phyloP scores from a whole-genome alignment of 2,797 vertebrate genomes.

The Prionace glauca region DNA sequence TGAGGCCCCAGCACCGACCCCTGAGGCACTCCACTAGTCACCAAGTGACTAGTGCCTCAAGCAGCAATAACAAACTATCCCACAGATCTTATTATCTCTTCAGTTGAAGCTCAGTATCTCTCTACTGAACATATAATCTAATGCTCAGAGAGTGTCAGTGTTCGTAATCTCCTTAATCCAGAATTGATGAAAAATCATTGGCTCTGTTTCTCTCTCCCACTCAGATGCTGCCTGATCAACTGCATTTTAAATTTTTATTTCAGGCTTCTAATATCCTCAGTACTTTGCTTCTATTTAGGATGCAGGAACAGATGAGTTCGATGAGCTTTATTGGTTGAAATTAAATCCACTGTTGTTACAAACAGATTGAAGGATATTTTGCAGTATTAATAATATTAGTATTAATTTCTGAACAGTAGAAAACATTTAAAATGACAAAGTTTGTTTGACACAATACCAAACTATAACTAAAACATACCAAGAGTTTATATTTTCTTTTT shows the following conservation, averaged over 20 bases:
- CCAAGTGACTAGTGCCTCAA: too few relatives aligned
- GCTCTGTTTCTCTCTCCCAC: background rate
- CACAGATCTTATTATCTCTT: background rate
- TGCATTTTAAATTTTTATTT: background rate
- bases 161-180: background rate
- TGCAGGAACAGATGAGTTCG: constrained; percentile 47
- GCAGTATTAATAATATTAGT: background rate
- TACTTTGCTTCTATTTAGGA: constrained; percentile 50
- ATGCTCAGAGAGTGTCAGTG: background rate
- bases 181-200: background rate
- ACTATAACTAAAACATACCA: background rate
- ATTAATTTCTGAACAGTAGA: background rate
- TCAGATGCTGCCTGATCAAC: background rate
- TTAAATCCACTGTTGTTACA: background rate
- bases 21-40: too few relatives aligned
- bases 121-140: background rate
- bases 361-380: background rate
- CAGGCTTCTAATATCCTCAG: background rate
- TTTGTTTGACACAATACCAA: background rate
- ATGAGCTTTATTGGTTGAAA: constrained; percentile 44
- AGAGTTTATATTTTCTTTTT: background rate
- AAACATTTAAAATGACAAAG: background rate
- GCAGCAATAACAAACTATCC: background rate
- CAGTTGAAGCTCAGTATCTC: background rate
- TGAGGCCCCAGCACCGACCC: too few relatives aligned